phyloP scores from a whole-genome alignment of 1,140 invertebrate species.

The roundworm (Caenorhabditis elegans) region DNA sequence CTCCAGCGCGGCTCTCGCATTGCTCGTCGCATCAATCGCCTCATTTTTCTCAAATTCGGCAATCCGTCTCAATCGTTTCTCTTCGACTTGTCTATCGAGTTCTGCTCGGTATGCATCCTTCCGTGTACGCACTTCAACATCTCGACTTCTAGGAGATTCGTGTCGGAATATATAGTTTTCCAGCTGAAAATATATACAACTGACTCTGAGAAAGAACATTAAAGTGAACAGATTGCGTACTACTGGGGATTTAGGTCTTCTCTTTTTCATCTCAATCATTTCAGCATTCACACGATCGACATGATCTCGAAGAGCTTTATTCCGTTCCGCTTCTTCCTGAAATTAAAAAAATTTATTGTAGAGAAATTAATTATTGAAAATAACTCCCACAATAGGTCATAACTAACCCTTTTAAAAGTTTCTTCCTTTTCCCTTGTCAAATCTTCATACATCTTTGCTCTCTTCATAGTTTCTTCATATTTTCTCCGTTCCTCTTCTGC shows the following conservation, averaged over 20 bases:
- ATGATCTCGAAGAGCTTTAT: not conserved
- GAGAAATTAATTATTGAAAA: too few relatives aligned
- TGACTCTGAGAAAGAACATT: too few relatives aligned
- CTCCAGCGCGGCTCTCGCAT: conserved; percentile 34
- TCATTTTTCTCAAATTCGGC: conserved; percentile 29
- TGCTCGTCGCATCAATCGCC: conserved; percentile 31
- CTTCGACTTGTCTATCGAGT: conserved; percentile 35
- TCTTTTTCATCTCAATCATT: conserved; percentile 29
- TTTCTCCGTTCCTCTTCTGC: conserved; percentile 33
- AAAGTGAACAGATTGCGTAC: not conserved
- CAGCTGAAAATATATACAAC: not conserved
- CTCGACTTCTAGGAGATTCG: conserved; percentile 3
- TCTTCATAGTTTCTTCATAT: conserved; percentile 24
- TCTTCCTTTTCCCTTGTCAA: conserved; percentile 31
- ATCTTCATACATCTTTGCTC: conserved; percentile 34
- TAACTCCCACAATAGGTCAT: too few relatives aligned
- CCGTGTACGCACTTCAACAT: conserved; percentile 28
- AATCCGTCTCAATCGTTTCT: conserved; percentile 13
- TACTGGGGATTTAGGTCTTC: conserved; percentile 8
- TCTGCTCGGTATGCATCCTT: conserved; percentile 10
- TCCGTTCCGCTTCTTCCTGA: conserved; percentile 15
- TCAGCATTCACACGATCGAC: conserved; percentile 28
- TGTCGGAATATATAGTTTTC: conserved; percentile 38
- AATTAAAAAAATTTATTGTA: not conserved
- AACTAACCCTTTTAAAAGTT: not conserved